Evolutionary conservation across 2,797 vertebrate species (phyloP).

Genomic region (Chrysocyon brachyurus): DNA sequence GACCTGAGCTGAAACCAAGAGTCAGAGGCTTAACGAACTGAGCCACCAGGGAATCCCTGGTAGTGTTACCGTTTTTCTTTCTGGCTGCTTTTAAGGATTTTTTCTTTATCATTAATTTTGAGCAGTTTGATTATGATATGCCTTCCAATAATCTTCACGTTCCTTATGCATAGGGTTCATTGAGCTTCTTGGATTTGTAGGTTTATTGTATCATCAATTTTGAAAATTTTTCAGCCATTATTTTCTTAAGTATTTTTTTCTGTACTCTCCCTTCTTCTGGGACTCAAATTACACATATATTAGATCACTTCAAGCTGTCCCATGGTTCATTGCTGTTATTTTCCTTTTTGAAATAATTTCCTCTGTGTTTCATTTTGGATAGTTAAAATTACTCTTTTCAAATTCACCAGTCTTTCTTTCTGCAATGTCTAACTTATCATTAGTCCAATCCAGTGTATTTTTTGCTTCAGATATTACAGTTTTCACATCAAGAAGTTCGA

Average conservation of each 20-base stretch:
- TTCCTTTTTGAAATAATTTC: not conserved
- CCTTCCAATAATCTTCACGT: not conserved
- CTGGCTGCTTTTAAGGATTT: not conserved
- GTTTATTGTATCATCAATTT: not conserved
- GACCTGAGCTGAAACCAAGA: not conserved
- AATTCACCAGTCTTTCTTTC: constrained; percentile 7
- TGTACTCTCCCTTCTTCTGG: not conserved
- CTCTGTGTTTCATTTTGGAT: constrained; percentile 23
- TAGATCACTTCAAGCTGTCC: constrained; percentile 3
- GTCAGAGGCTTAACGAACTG: not conserved
- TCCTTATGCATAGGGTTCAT: constrained; percentile 37
- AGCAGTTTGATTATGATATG: not conserved
- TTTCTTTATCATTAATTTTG: constrained; percentile 30
- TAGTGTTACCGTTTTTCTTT: not conserved
- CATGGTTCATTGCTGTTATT: not conserved
- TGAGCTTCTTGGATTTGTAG: not conserved
- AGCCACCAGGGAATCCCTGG: not conserved
- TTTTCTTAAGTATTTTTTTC: constrained; percentile 13
- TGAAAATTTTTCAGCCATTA: not conserved
- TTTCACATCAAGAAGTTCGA: constrained; percentile 31
- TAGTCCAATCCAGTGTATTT: constrained; percentile 44
- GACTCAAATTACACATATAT: not conserved
- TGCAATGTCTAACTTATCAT: not conserved
- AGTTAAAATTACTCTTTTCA: constrained; percentile 31
- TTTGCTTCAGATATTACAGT: constrained; percentile 25